Base-by-base conservation (phyloP, 2,797 vertebrate species). In the Sebastes minor region DNA sequence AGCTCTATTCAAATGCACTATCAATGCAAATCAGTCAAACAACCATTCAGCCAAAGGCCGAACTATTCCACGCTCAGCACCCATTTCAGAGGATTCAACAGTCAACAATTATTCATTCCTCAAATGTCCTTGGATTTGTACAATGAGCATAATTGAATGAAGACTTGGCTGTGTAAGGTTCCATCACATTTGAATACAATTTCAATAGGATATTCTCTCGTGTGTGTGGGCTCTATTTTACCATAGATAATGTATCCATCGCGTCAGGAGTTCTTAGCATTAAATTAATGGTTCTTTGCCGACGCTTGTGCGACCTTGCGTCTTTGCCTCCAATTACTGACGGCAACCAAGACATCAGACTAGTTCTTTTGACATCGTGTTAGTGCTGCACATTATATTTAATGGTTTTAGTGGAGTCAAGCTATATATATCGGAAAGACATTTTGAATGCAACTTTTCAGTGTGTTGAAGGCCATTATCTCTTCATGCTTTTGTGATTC, bases 91-190 rank as follows among this genome's bases (percentile, higher is more conserved):
- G 75, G 67, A 91, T 91, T 80, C 60, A 63, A 71, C 62, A 42
- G 71, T 91, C 90, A 94, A 94, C 81, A 81, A 68, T 90, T 94
- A 93, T 86, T 33, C 71, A 71, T 77, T 74, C 7, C 86, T 88
- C 76, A 65, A 86, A 89, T 85, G 87, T 88, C 86, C 91, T 93
- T 93, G 90, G 74, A 85, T 92, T 81, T 87, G 49, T 78, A 86
- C 77, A 74, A 49, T 86, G 86, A 65, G 55, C 57, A 57, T 86
- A 90, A 87, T 82, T 92, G 68, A 90, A 88, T 82, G 67, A 89
- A 76, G 77, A 88, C 64, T 55, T 52, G 63, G 33, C 89, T 94
- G 64, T 80, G 71, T 82, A 86, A 88, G 46, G 30, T 81, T 83
- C 78, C 78, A 63, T 80, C 84, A 73, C 84, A 80, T 90, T 89